Evolutionary conservation across 1,140 invertebrate species (phyloP).

Genomic region (Octopus sinensis): DNA sequence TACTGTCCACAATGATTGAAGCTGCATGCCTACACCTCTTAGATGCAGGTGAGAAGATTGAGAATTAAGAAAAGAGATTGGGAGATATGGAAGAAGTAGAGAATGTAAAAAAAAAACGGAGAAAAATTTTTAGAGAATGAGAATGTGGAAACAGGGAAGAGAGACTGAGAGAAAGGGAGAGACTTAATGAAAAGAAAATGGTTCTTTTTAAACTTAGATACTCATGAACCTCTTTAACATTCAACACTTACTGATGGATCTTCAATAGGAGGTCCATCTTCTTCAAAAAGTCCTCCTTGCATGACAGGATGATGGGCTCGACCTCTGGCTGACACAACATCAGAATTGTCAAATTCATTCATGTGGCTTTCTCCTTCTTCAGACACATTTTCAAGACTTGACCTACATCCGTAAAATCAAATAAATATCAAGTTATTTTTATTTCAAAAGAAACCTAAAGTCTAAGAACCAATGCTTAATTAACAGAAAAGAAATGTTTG

Average conservation of each 20-base stretch:
- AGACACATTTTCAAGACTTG: conserved; percentile 16
- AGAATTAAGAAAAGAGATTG: no score
- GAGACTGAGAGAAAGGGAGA: no score
- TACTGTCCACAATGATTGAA: no score
- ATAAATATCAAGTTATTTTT: background rate
- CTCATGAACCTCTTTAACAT: background rate
- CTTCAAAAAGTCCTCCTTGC: conserved; percentile 20
- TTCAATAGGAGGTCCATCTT: conserved; percentile 34
- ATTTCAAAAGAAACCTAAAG: background rate
- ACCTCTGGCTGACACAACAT: conserved; percentile 19
- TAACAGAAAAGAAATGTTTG: background rate
- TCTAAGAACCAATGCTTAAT: background rate
- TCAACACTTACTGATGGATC: conserved; percentile 31
- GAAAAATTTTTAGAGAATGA: no score
- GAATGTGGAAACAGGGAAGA: no score
- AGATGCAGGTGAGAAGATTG: no score
- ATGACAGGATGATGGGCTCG: conserved; percentile 13
- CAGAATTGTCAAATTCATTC: conserved; percentile 24
- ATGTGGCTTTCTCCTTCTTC: conserved; percentile 14
- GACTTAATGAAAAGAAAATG: no score
- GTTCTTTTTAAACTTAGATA: no score
- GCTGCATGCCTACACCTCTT: no score
- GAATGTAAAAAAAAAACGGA: no score
- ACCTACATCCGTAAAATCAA: conserved; percentile 14
- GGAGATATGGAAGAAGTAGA: no score